Evolutionary conservation across 2,113 vertebrate species (phyloP).

Genomic region (Alethe castanea): DNA sequence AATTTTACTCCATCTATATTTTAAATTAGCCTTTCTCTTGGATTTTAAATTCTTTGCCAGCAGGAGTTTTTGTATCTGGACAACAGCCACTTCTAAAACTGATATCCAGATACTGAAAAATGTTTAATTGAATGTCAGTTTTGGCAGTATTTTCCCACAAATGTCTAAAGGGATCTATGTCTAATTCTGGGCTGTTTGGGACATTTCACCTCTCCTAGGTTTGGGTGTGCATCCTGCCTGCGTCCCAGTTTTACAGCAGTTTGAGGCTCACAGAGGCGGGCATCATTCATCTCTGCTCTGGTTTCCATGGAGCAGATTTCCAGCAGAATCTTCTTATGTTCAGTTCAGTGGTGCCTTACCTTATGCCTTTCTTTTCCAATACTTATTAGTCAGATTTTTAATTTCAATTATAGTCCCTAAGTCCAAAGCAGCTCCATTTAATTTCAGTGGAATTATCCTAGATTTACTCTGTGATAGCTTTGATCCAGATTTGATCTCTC

Average conservation of each 20-base stretch:
- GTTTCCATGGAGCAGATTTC: slow-evolving; percentile 13
- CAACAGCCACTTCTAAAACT: background rate
- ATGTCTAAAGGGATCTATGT: background rate
- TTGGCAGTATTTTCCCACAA: background rate
- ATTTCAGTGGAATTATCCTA: background rate
- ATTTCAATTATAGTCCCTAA: background rate
- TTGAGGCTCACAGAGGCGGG: background rate
- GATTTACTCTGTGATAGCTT: background rate
- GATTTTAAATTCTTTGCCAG: background rate
- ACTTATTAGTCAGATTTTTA: background rate
- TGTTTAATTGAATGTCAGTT: background rate
- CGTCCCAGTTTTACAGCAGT: background rate
- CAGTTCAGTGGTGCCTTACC: background rate
- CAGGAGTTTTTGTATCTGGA: background rate
- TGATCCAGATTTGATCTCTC: background rate
- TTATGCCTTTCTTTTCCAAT: background rate
- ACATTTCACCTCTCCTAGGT: background rate
- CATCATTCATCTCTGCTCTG: background rate
- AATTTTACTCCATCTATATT: background rate
- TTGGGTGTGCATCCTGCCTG: background rate
- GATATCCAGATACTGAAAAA: background rate
- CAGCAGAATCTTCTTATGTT: background rate
- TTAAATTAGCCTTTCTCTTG: background rate
- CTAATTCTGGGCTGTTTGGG: background rate
- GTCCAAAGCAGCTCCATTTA: background rate